Conservation (phyloP, 2,113 vertebrate genomes). For the Progne subis region DNA sequence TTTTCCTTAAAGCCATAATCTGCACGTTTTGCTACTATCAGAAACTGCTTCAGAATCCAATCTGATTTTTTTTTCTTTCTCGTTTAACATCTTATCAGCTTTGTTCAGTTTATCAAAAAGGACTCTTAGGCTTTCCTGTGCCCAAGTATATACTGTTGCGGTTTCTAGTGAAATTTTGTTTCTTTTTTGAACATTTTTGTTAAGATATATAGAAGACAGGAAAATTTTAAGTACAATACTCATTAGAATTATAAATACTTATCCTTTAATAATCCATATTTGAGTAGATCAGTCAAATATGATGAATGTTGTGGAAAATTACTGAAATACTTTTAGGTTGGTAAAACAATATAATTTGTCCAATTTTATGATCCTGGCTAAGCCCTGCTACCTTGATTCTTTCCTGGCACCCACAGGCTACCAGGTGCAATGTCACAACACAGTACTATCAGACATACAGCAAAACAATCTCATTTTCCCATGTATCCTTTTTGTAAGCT, state of each 20-base stretch:
- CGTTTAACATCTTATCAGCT: background rate
- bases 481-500: conserved; percentile 6
- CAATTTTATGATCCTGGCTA: background rate
- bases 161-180: background rate
- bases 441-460: background rate
- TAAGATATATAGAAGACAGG: background rate
- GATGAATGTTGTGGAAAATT: background rate
- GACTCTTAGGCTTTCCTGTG: background rate
- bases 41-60: background rate
- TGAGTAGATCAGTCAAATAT: background rate
- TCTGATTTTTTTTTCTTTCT: background rate
- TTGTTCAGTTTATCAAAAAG: background rate
- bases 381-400: background rate
- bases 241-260: background rate
- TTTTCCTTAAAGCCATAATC: conserved; percentile 4
- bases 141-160: background rate
- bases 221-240: background rate
- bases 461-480: conserved; percentile 18
- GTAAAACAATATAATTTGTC: background rate
- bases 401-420: background rate
- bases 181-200: background rate
- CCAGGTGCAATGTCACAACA: background rate
- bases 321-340: background rate
- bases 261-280: background rate
- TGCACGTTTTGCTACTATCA: background rate